Percentiles rank a stretch among this genome's conserved stretches.
Conservation (phyloP, 2,888 invertebrate genomes). For the Globia sparganii region DNA sequence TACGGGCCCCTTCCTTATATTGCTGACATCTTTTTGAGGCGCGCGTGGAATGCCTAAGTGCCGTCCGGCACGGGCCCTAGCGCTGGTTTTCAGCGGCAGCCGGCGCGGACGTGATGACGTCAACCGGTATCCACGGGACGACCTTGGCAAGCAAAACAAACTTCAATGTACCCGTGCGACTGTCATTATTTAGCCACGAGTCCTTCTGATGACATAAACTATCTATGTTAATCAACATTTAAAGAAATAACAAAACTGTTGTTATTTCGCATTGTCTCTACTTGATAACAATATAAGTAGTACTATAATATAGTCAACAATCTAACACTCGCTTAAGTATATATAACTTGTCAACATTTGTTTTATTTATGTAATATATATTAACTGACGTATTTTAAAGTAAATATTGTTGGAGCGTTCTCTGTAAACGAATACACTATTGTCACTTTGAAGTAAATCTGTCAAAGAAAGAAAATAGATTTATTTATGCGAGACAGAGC, state of each 20-base stretch:
- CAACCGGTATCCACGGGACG: not conserved
- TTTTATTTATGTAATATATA: constrained; percentile 12
- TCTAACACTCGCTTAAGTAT: too few relatives aligned
- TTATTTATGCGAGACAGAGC: too few relatives aligned
- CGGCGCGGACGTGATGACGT: too few relatives aligned
- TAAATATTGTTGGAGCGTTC: constrained; percentile 46
- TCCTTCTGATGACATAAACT: not conserved
- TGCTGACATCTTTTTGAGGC: too few relatives aligned
- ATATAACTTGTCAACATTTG: constrained; percentile 16
- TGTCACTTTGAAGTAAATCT: too few relatives aligned
- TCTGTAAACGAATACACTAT: too few relatives aligned
- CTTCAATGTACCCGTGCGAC: not conserved
- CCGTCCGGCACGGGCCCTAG: too few relatives aligned
- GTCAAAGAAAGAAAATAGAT: too few relatives aligned
- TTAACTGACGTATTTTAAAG: constrained; percentile 28
- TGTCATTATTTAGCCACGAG: not conserved
- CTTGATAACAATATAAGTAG: constrained; percentile 11
- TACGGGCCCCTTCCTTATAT: too few relatives aligned
- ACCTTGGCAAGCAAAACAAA: not conserved
- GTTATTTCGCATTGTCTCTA: not conserved
- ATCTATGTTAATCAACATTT: not conserved
- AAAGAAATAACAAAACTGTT: constrained; percentile 1
- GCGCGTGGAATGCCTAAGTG: too few relatives aligned
- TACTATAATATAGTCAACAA: not conserved
- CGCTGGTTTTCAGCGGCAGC: too few relatives aligned